phyloP scores from a whole-genome alignment of 2,888 invertebrate genomes.

The Hyalella azteca region DNA sequence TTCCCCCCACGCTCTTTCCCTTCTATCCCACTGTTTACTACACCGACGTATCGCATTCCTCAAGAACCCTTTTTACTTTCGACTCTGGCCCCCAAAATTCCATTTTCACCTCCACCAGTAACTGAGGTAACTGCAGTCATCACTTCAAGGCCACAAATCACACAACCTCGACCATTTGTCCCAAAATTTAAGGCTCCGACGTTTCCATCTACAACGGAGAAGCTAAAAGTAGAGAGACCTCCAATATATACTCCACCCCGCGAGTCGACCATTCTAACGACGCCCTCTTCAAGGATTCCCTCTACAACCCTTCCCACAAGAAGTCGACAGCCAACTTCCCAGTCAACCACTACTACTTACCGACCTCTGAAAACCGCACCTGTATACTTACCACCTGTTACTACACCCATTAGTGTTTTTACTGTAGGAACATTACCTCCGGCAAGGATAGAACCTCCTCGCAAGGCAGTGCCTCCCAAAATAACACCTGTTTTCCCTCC shows the following conservation, averaged over 20 bases:
- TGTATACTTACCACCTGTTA: neutral
- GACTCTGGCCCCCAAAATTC: neutral
- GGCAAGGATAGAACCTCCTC: neutral
- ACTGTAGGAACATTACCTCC: conserved; percentile 18
- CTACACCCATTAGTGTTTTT: neutral
- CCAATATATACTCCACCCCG: neutral
- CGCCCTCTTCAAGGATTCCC: neutral
- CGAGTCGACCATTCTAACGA: neutral
- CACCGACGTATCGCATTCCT: neutral
- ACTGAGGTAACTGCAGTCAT: neutral
- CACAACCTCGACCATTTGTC: neutral
- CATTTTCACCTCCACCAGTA: neutral
- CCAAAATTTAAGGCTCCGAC: too few species aligned
- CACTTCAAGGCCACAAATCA: neutral
- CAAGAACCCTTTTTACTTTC: neutral
- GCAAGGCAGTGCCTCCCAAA: conserved; percentile 53
- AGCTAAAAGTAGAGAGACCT: too few species aligned
- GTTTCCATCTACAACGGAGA: too few species aligned
- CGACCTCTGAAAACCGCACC: neutral
- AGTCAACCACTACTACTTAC: neutral
- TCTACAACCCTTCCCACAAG: neutral
- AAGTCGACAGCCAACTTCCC: conserved; percentile 60
- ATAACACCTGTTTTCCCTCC: conserved; percentile 47
- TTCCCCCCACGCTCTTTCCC: too few species aligned
- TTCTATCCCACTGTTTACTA: neutral